These are phyloP conservation scores for Bibio marci DNA, from an alignment of 2,888 invertebrate species.

Conservation along the genomic window DNA sequence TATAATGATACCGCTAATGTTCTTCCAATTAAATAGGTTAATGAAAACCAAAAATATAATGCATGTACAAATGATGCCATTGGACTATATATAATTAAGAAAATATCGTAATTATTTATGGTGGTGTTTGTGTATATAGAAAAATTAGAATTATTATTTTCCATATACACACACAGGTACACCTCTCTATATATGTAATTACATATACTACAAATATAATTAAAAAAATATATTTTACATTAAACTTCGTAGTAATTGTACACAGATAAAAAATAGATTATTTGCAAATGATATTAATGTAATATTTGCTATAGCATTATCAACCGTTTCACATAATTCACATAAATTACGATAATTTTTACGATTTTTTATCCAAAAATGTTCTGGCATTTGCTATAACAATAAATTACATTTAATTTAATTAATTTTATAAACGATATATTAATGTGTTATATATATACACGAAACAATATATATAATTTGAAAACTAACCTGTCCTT, in stretches of 20 bases:
- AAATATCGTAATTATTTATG: background rate
- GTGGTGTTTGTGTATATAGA: background rate
- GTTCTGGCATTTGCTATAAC: slow-evolving; percentile 22
- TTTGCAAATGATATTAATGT: slow-evolving; percentile 36
- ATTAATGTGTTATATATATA: too few species aligned
- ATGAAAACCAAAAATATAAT: slow-evolving; percentile 38
- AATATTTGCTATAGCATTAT: slow-evolving; percentile 32
- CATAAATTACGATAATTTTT: slow-evolving; percentile 34
- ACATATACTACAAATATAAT: background rate
- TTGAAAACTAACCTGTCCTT: slow-evolving; percentile 30
- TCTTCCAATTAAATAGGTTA: slow-evolving; percentile 35
- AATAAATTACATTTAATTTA: too few species aligned
- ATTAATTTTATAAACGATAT: too few species aligned
- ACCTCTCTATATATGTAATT: background rate
- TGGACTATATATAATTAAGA: slow-evolving; percentile 14
- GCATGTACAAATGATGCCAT: slow-evolving; percentile 26
- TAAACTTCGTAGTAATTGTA: slow-evolving; percentile 36
- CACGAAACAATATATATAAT: too few species aligned
- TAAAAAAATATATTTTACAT: slow-evolving; percentile 16
- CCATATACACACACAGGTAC: too few species aligned
- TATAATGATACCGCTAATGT: slow-evolving; percentile 37
- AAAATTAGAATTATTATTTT: background rate
- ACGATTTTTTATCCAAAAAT: slow-evolving; percentile 35
- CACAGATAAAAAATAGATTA: slow-evolving; percentile 40
- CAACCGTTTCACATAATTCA: slow-evolving; percentile 31